phyloP scores from a whole-genome alignment of 2,797 vertebrate genomes.

The Crenuchus spilurus region DNA sequence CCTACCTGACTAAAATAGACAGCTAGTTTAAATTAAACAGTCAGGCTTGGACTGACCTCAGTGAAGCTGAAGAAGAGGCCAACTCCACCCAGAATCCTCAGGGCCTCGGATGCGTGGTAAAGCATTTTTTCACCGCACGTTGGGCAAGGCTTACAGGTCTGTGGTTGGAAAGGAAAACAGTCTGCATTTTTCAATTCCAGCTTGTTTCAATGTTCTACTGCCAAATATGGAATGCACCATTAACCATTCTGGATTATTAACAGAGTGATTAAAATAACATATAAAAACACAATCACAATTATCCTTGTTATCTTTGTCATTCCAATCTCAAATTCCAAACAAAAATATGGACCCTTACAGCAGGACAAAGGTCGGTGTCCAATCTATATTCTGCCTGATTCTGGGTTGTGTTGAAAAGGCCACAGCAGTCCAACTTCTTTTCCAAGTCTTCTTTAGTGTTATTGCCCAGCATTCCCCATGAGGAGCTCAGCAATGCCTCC shows the following conservation, averaged over 20 bases:
- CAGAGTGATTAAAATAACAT: neutral
- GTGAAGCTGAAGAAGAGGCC: slow-evolving; percentile 96
- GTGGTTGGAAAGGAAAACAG: slow-evolving; percentile 12
- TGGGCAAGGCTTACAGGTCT: slow-evolving; percentile 79
- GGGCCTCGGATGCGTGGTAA: slow-evolving; percentile 84
- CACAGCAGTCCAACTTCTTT: slow-evolving; percentile 86
- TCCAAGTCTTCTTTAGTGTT: slow-evolving; percentile 79
- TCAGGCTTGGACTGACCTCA: slow-evolving; percentile 76
- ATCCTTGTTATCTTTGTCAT: neutral
- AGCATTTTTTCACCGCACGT: slow-evolving; percentile 86
- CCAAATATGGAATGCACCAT: neutral
- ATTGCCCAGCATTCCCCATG: slow-evolving; percentile 80
- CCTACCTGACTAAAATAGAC: no score
- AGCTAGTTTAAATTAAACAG: neutral
- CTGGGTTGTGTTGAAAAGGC: slow-evolving; percentile 79
- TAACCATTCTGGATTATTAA: neutral
- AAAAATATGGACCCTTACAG: slow-evolving; percentile 70
- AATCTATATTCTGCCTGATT: slow-evolving; percentile 38
- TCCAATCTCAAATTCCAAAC: neutral
- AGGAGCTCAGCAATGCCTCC: slow-evolving; percentile 80
- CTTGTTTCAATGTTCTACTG: neutral
- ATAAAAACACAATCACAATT: neutral
- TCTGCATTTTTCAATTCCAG: neutral
- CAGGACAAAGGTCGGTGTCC: slow-evolving; percentile 72
- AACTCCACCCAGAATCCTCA: slow-evolving; percentile 92